A percentile compares a stretch with the other conserved stretches of the same genome.
phyloP scores from a whole-genome alignment of 2,113 vertebrate genomes.

The Myodes glareolus region DNA sequence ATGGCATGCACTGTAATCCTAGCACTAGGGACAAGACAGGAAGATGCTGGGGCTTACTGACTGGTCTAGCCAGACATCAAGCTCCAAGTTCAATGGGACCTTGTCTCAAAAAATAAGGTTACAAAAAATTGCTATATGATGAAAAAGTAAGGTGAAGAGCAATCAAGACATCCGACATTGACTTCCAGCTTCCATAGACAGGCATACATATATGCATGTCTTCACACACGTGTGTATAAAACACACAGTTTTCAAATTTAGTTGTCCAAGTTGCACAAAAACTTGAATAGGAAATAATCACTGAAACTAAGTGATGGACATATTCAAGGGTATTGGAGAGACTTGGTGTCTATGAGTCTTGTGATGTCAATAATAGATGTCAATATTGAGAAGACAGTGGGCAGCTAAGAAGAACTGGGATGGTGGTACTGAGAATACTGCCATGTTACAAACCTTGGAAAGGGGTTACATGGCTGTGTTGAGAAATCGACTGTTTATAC shows the following conservation, averaged over 20 bases:
- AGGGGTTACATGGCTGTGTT: not conserved
- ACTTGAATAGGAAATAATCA: not conserved
- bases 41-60: not conserved
- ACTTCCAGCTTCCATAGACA: not conserved
- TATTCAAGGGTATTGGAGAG: not conserved
- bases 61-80: not conserved
- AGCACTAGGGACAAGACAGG: not conserved
- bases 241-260: not conserved
- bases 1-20: not conserved
- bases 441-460: not conserved
- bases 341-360: not conserved
- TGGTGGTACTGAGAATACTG: not conserved
- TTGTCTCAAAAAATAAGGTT: not conserved
- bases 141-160: not conserved
- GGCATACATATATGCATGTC: not conserved
- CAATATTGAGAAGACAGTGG: not conserved
- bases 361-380: not conserved
- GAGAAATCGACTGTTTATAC: not conserved
- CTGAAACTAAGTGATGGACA: not conserved
- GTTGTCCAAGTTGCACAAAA: not conserved
- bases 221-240: not conserved
- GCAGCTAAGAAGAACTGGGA: not conserved
- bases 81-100: not conserved
- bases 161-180: not conserved
- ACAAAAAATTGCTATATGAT: not conserved